Evolutionary conservation across 92 coral and sea anemone genomes (phyloP).

Genomic region (Zoanthus solanderi): DNA sequence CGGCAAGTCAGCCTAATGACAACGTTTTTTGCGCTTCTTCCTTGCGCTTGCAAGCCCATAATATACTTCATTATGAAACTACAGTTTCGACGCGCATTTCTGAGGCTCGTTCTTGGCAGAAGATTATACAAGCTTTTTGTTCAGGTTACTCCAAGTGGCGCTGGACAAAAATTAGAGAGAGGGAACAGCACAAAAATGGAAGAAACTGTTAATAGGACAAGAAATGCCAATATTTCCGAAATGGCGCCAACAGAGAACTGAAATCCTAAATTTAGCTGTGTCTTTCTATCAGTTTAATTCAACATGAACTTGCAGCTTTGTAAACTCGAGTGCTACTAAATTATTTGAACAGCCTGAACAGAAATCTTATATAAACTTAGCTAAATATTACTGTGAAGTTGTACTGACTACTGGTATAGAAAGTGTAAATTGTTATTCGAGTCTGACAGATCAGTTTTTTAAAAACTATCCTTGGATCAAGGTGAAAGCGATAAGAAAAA

Average conservation of each 20-base stretch:
- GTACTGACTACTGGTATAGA: too few relatives aligned
- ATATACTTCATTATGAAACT: constrained; percentile 64
- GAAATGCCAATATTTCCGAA: background rate
- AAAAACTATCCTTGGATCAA: too few relatives aligned
- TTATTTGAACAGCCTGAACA: too few relatives aligned
- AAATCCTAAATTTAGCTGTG: background rate
- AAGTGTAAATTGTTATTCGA: too few relatives aligned
- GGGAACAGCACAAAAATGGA: background rate
- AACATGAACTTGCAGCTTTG: too few relatives aligned
- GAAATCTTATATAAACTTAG: too few relatives aligned
- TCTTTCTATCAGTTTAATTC: too few relatives aligned
- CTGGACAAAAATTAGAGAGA: background rate
- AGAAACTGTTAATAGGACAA: background rate
- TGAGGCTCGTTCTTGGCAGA: constrained; percentile 29
- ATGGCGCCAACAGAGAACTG: background rate
- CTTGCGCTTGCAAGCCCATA: constrained; percentile 63
- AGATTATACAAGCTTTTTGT: background rate
- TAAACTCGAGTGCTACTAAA: too few relatives aligned
- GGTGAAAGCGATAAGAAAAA: too few relatives aligned
- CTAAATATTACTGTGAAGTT: too few relatives aligned
- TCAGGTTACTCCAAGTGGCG: background rate
- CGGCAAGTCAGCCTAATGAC: constrained; percentile 56
- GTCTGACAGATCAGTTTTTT: too few relatives aligned
- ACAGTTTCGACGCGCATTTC: constrained; percentile 61
- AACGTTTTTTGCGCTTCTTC: constrained; percentile 47